Conservation (phyloP, 2,888 invertebrate genomes). For the Dyspetes luteomarginatus region DNA sequence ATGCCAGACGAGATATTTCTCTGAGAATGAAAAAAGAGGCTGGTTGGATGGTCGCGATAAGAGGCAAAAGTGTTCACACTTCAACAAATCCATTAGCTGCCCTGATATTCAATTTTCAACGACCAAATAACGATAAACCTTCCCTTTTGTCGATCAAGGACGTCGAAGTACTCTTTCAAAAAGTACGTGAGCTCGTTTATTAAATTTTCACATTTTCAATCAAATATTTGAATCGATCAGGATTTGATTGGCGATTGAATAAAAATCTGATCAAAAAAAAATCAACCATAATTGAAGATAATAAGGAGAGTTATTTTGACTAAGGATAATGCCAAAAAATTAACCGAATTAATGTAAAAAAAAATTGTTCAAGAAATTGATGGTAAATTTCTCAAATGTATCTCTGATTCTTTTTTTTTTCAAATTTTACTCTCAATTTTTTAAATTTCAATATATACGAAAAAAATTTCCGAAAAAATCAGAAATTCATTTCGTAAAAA, state of each 20-base stretch:
- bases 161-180: slow-evolving; percentile 90
- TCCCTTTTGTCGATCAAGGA: slow-evolving; percentile 91
- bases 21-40: slow-evolving; percentile 86
- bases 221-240: background rate
- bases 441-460: no score
- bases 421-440: no score
- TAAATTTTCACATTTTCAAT: background rate
- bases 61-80: slow-evolving; percentile 88
- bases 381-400: no score
- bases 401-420: slow-evolving; percentile 1
- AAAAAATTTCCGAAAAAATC: no score
- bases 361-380: no score
- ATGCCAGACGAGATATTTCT: slow-evolving; percentile 88
- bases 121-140: slow-evolving; percentile 87
- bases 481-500: no score
- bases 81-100: slow-evolving; percentile 90
- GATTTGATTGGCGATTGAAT: background rate
- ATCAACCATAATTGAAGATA: no score
- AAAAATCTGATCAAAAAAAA: no score
- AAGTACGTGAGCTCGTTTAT: slow-evolving; percentile 82
- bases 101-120: slow-evolving; percentile 92
- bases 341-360: no score
- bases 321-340: no score
- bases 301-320: no score
- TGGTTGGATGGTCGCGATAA: slow-evolving; percentile 92